Evolutionary conservation across 2,888 invertebrate genomes (phyloP).

Genomic region (Epinotia demarniana): DNA sequence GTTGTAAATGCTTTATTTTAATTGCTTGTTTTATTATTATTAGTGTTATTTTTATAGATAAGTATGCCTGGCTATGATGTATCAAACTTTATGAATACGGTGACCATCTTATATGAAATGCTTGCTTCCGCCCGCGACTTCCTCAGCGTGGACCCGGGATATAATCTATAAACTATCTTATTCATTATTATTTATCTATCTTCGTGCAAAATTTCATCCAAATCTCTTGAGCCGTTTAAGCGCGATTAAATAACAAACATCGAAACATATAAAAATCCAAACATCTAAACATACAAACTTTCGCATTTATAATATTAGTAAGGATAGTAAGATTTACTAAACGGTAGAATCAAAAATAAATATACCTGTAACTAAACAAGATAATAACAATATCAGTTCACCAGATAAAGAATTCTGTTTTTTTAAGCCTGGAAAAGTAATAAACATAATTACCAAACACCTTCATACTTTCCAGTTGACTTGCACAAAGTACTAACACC

Average conservation of each 20-base stretch:
- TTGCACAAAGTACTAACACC: constrained; percentile 1
- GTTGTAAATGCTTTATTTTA: constrained; percentile 17
- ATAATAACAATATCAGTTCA: background rate
- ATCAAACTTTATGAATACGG: background rate
- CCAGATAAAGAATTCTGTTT: background rate
- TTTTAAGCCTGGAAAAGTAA: background rate
- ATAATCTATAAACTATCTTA: too few species aligned
- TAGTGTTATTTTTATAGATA: background rate
- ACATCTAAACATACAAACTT: too few species aligned
- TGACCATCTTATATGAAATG: background rate
- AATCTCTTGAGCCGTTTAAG: too few species aligned
- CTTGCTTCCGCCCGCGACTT: too few species aligned
- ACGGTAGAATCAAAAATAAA: background rate
- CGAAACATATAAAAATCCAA: too few species aligned
- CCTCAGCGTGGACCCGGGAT: too few species aligned
- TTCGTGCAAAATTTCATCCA: too few species aligned
- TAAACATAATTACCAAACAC: background rate
- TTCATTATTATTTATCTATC: too few species aligned
- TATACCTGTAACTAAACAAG: background rate
- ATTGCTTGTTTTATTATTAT: constrained; percentile 15
- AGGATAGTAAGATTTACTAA: background rate
- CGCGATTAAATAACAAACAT: too few species aligned
- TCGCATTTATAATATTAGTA: too few species aligned
- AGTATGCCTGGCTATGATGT: background rate
- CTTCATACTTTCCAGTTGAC: background rate